phyloP scores from a whole-genome alignment of 1,140 invertebrate genomes.

The Eciton burchellii region DNA sequence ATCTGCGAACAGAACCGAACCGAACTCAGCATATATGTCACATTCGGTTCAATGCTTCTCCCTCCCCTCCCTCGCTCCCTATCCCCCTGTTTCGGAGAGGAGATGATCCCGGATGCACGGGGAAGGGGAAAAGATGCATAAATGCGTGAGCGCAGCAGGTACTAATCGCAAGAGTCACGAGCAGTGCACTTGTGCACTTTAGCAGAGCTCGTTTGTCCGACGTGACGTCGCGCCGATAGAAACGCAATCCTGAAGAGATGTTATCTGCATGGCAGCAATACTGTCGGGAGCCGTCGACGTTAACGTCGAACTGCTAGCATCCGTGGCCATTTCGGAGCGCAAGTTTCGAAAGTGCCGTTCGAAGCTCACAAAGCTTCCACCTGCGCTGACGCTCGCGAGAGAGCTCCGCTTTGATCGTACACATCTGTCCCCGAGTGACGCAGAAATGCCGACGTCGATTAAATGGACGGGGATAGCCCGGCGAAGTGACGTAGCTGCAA shows the following conservation, averaged over 20 bases:
- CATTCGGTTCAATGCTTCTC: too few relatives aligned
- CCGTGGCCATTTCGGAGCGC: slow-evolving; percentile 1
- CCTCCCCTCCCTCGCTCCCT: too few relatives aligned
- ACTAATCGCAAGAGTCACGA: too few relatives aligned
- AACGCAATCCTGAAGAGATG: neutral
- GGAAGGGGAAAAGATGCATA: too few relatives aligned
- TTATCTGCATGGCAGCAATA: slow-evolving; percentile 18
- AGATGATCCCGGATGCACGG: too few relatives aligned
- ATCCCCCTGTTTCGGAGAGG: too few relatives aligned
- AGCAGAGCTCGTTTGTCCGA: neutral
- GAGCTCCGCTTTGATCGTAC: neutral
- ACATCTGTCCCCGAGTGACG: neutral
- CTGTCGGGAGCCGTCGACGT: neutral
- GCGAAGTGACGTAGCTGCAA: neutral
- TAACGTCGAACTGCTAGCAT: slow-evolving; percentile 2
- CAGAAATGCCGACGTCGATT: neutral
- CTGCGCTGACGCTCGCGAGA: neutral
- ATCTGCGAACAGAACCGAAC: too few relatives aligned
- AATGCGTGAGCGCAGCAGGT: too few relatives aligned
- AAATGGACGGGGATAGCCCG: neutral
- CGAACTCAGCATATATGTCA: too few relatives aligned
- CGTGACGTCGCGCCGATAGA: neutral
- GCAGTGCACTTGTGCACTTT: too few relatives aligned
- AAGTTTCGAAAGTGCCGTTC: neutral
- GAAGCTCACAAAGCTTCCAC: neutral